Conservation (phyloP, 1,140 invertebrate species). For the Calliphora vicina region DNA sequence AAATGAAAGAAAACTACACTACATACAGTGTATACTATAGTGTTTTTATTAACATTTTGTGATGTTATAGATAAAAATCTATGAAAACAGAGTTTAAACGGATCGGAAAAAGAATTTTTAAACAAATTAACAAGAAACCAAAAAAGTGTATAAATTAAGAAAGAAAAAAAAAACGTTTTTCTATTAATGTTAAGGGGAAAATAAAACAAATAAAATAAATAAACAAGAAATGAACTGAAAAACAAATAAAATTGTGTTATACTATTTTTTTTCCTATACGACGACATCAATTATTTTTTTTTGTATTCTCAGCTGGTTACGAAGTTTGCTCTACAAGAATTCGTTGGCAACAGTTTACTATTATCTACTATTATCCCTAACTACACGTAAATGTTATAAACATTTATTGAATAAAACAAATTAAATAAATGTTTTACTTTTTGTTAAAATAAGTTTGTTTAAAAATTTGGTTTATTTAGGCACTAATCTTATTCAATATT, state of each 20-base stretch:
- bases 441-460: not conserved
- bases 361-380: not conserved
- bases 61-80: not conserved
- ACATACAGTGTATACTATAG: not conserved
- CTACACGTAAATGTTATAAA: not conserved
- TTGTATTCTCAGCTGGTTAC: conserved; percentile 6
- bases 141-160: not conserved
- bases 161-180: not conserved
- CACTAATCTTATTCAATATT: not conserved
- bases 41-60: not conserved
- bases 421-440: too few species aligned
- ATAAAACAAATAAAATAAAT: not conserved
- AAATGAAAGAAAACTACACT: not conserved
- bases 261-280: not conserved
- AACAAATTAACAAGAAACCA: not conserved
- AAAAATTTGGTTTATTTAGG: not conserved
- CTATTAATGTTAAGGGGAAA: not conserved
- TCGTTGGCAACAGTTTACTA: conserved; percentile 10
- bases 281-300: not conserved
- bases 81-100: not conserved
- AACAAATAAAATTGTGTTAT: not conserved
- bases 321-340: not conserved
- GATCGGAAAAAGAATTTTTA: not conserved
- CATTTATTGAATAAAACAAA: not conserved
- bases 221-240: not conserved